Conservation (phyloP, 2,113 vertebrate species). For the Halcyon malimbica region DNA sequence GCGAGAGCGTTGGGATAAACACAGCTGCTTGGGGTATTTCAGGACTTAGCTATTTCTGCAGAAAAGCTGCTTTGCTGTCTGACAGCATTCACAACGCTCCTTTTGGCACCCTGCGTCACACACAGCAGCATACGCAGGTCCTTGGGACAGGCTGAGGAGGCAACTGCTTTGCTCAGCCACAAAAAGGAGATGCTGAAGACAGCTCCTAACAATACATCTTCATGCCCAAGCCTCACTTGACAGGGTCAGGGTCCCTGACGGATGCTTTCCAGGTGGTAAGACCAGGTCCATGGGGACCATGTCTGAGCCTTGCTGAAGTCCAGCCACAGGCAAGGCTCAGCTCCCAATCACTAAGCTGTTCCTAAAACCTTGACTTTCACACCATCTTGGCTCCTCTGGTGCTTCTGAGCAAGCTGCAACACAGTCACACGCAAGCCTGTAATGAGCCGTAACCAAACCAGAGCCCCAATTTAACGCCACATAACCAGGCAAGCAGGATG, state of each 20-base stretch:
- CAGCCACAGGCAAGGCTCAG: background rate
- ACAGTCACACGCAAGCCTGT: background rate
- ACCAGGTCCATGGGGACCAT: rapidly evolving
- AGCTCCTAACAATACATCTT: background rate
- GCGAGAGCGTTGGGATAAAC: background rate
- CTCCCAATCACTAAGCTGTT: background rate
- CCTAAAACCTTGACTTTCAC: background rate
- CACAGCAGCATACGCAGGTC: background rate
- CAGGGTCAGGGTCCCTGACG: background rate
- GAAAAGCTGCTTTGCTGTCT: constrained; percentile 6
- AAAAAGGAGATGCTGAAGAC: background rate
- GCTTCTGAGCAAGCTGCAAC: background rate
- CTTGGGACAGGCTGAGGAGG: background rate
- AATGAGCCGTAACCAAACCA: constrained; percentile 1
- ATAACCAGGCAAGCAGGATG: constrained; percentile 40
- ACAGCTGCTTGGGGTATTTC: constrained; percentile 18
- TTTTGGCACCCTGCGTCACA: background rate
- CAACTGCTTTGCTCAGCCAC: background rate
- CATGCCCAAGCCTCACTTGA: background rate
- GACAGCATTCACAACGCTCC: background rate
- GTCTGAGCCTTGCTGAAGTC: background rate
- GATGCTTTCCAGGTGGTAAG: background rate
- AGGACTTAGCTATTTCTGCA: constrained; percentile 24
- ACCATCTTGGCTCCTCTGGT: background rate
- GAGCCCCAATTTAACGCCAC: constrained; percentile 54